Evolutionary conservation across 1,140 invertebrate species (phyloP), one percentile per base, ranked within the genome.

Genomic region (Oryzaephilus surinamensis): DNA sequence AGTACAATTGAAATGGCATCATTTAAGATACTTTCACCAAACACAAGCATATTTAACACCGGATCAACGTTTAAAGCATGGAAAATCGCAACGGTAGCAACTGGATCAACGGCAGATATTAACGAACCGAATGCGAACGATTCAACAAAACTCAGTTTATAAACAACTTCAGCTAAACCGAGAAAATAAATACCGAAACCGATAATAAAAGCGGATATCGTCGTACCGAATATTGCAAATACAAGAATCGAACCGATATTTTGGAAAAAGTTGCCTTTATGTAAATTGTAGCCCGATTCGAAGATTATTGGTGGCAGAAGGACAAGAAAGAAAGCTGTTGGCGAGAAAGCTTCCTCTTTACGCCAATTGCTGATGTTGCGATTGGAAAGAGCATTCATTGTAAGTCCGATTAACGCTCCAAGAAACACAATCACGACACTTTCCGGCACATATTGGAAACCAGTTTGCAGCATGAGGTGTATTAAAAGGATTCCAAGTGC

Each of bases 261-360:
- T 68, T 96, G 92, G 62, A 98, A 97, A 58, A 98, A 99, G 58
- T 98, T 97, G 33, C 94, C 93, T 65, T 97, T 97, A 55, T 97
- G 94, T 30, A 98, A 72, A 76, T 97, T 97, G 59, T 97, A 98
- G 3, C 95, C 95, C 3, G 92, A 96, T 67, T 99, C 95, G 73
- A 97, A 97, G 49, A 99, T 97, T 28, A 98, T 99, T 1, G 95
- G 95, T 4, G 95, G 95, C n/a, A 99, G 61, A 1, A 98, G 70
- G 1, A 98, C 85, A 28, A 98, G 70, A 54, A 99, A 99, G 61
- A 99, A 99, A 6, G 92, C 87, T 30, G 92, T 98, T 0, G 94
- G 94, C 8, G 90, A 92, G 55, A 98, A 95, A 0, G 92, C 87
- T 67, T 97, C 94, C 64, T 97, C 92, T 65, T 92, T 93, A 57